Conservation (phyloP, 2,113 vertebrate species). For the Bubo bubo region DNA sequence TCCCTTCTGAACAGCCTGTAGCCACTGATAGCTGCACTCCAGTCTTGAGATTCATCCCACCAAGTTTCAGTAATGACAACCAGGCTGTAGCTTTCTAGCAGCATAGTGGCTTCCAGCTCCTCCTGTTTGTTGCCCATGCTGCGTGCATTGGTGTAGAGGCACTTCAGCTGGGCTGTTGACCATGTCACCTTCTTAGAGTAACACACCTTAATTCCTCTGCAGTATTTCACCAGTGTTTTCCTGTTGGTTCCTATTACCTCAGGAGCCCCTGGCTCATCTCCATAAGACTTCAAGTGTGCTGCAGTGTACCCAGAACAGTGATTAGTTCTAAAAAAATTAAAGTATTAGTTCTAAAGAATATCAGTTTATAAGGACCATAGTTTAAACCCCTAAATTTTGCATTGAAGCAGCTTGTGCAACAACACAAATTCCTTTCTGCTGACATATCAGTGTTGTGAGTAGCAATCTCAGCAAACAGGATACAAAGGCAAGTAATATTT, state of each 20-base stretch:
- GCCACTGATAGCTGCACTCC: rapidly evolving
- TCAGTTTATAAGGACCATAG: neutral
- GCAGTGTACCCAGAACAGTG: neutral
- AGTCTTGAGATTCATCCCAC: neutral
- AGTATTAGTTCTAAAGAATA: neutral
- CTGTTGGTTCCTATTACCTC: neutral
- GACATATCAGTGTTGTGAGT: neutral
- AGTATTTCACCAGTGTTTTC: neutral
- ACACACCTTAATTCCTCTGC: neutral
- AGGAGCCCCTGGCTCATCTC: neutral
- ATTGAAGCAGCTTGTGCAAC: neutral
- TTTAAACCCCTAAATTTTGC: neutral
- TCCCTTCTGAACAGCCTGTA: neutral
- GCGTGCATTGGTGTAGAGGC: neutral
- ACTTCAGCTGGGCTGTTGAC: neutral
- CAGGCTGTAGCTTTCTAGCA: neutral
- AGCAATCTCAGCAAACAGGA: neutral
- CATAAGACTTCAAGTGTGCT: neutral
- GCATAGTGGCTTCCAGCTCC: rapidly evolving
- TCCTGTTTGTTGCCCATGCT: neutral
- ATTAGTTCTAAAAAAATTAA: neutral
- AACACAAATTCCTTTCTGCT: neutral
- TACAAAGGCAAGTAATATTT: neutral
- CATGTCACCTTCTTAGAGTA: neutral
- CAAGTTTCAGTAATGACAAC: too few species aligned